Conservation (phyloP, 2,797 vertebrate species). For the Crocidura indochinensis region DNA sequence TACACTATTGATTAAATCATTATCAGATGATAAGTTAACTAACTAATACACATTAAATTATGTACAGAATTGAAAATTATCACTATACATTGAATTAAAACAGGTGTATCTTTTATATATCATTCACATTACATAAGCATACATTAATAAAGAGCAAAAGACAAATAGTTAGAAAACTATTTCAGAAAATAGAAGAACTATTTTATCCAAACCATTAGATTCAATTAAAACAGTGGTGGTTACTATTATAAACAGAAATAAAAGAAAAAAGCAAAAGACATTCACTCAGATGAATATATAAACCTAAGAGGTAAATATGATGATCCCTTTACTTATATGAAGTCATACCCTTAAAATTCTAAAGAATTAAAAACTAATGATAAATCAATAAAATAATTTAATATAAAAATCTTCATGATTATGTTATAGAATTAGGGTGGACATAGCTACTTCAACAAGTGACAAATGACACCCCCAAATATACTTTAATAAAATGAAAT, state of each 20-base stretch:
- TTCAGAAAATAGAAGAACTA: no score
- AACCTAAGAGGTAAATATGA: no score
- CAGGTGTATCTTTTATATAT: neutral
- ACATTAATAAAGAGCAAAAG: slow-evolving; percentile 4
- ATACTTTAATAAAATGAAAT: neutral
- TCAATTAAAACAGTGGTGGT: no score
- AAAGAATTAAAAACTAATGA: no score
- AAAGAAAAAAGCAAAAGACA: no score
- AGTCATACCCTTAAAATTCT: no score
- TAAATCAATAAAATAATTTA: no score
- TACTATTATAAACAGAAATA: no score
- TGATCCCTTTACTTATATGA: no score
- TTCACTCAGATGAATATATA: no score
- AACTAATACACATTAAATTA: neutral
- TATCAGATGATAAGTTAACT: slow-evolving; percentile 41
- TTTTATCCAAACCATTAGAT: no score
- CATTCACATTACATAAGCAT: slow-evolving; percentile 2
- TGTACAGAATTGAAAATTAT: slow-evolving; percentile 34
- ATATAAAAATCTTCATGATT: slow-evolving; percentile 6
- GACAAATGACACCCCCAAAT: slow-evolving; percentile 27
- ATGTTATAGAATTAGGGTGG: neutral
- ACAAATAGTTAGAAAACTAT: neutral
- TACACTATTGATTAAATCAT: neutral
- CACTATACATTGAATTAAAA: slow-evolving; percentile 13
- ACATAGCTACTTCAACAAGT: neutral